These are phyloP conservation scores for Ferrisia virgata DNA, from an alignment of 2,888 invertebrate genomes.

Conservation along the genomic window DNA sequence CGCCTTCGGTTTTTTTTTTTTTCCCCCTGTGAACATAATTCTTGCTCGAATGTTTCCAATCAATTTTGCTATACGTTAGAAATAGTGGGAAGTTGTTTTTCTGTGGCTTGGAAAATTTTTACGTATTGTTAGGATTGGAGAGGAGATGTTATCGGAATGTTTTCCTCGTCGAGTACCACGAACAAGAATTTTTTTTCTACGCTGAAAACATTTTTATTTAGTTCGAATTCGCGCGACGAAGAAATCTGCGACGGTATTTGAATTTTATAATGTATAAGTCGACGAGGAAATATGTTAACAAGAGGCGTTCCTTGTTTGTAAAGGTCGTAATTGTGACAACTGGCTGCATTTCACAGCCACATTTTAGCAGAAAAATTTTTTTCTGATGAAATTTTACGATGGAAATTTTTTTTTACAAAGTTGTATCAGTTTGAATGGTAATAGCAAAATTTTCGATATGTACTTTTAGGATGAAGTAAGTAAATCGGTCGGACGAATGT, in stretches of 20 bases:
- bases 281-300: not conserved
- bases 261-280: not conserved
- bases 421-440: too few species aligned
- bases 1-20: not conserved
- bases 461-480: too few species aligned
- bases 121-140: too few species aligned
- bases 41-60: not conserved
- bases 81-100: not conserved
- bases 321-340: not conserved
- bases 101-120: not conserved
- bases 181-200: not conserved
- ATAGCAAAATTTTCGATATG: too few species aligned
- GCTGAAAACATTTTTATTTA: not conserved
- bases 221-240: not conserved
- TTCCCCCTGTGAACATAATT: not conserved
- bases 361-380: too few species aligned
- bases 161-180: not conserved
- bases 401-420: not conserved
- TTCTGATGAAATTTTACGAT: too few species aligned
- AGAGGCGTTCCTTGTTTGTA: not conserved
- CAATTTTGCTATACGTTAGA: constrained; percentile 4
- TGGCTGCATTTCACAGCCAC: not conserved
- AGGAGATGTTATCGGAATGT: not conserved
- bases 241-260: not conserved
- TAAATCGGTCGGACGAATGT: too few species aligned